phyloP scores from a whole-genome alignment of 2,113 vertebrate species.

The Rhadina sibilatrix region DNA sequence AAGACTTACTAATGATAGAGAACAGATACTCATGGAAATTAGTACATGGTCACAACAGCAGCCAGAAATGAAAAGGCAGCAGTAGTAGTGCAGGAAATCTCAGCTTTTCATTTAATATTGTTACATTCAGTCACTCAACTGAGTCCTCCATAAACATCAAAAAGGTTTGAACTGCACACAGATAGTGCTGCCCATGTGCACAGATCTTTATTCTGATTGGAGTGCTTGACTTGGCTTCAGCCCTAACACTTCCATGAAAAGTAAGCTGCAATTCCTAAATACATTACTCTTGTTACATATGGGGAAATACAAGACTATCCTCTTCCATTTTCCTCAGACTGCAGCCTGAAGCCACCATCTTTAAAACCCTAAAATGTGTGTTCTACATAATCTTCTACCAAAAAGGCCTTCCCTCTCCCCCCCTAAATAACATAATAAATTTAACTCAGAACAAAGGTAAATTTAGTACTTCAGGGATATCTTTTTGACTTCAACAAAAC shows the following conservation, averaged over 20 bases:
- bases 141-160: neutral
- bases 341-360: neutral
- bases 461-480: neutral
- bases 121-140: neutral
- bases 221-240: neutral
- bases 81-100: neutral
- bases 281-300: too few relatives aligned
- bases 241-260: neutral
- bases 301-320: neutral
- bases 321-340: neutral
- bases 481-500: neutral
- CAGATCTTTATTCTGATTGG: neutral
- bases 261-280: neutral
- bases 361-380: neutral
- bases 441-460: neutral
- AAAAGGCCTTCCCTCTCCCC: neutral
- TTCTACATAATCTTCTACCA: neutral
- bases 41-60: neutral
- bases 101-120: neutral
- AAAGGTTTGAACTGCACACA: neutral
- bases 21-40: neutral
- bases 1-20: slow-evolving; percentile 8
- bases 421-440: too few relatives aligned
- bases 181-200: neutral
- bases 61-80: neutral